These are phyloP conservation scores for Macropodus opercularis DNA, from an alignment of 2,797 vertebrate species.

Conservation along the genomic window DNA sequence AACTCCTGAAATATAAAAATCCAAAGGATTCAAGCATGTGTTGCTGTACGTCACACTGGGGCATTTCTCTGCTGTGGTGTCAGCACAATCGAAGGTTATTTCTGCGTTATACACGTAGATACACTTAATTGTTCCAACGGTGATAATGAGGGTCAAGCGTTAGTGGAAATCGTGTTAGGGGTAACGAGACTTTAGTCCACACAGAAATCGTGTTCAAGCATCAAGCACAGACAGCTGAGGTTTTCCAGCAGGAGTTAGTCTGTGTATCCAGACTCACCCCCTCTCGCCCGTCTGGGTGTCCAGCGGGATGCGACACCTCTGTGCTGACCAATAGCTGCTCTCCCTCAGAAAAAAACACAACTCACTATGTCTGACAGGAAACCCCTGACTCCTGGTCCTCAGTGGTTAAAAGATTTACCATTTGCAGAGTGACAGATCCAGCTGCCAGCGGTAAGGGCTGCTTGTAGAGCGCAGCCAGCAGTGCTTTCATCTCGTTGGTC, in stretches of 20 bases:
- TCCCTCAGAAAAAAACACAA: slow-evolving; percentile 80
- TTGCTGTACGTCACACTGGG: not conserved
- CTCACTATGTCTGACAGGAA: slow-evolving; percentile 52
- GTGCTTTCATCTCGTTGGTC: slow-evolving; percentile 80
- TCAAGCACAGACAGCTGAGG: slow-evolving; percentile 37
- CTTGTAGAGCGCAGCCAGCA: slow-evolving; percentile 81
- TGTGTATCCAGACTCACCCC: slow-evolving; percentile 74
- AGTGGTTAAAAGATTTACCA: slow-evolving; percentile 78
- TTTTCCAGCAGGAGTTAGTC: slow-evolving; percentile 65
- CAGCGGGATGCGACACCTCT: slow-evolving; percentile 57
- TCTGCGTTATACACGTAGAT: not conserved
- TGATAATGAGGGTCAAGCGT: slow-evolving; percentile 5
- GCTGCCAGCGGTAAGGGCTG: slow-evolving; percentile 77
- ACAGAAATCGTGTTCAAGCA: slow-evolving; percentile 34
- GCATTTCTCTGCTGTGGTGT: not conserved
- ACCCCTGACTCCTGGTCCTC: slow-evolving; percentile 11
- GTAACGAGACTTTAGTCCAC: slow-evolving; percentile 51
- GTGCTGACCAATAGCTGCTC: slow-evolving; percentile 75
- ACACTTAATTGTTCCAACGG: slow-evolving; percentile 1
- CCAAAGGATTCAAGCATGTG: slow-evolving; percentile 5
- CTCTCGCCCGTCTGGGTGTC: slow-evolving; percentile 62
- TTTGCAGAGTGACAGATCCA: slow-evolving; percentile 78
- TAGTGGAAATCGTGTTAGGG: slow-evolving; percentile 25
- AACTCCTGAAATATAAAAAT: slow-evolving; percentile 23
- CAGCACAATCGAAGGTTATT: slow-evolving; percentile 9